phyloP scores from a whole-genome alignment of 2,113 vertebrate genomes.

The Phainopepla nitens region DNA sequence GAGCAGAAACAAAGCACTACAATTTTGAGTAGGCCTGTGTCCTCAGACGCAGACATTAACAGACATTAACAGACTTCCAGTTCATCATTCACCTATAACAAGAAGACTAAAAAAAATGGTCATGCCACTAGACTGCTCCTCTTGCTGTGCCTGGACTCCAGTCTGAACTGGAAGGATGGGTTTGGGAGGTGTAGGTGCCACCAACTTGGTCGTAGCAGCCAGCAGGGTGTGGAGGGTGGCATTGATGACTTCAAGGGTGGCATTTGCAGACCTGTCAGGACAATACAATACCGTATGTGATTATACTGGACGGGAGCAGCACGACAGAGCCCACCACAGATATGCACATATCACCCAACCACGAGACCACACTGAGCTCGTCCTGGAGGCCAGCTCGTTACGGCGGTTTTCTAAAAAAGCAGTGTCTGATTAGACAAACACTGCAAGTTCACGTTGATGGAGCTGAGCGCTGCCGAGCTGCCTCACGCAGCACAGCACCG shows the following conservation, averaged over 20 bases:
- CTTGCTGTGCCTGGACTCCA: conserved; percentile 93
- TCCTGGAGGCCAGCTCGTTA: fast-evolving
- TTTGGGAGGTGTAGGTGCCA: conserved; percentile 81
- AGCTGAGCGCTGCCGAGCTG: fast-evolving
- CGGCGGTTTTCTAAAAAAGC: fast-evolving
- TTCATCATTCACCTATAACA: conserved; percentile 83
- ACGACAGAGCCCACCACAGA: fast-evolving
- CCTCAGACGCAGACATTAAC: not conserved
- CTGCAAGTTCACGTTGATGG: fast-evolving
- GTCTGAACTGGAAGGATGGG: conserved; percentile 94
- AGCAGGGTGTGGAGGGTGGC: conserved; percentile 75
- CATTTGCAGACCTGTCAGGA: conserved; percentile 75
- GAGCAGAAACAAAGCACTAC: not conserved
- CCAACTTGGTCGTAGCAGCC: conserved; percentile 75
- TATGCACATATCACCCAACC: fast-evolving
- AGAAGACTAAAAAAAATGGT: conserved; percentile 97
- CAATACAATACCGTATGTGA: not conserved
- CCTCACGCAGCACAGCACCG: fast-evolving
- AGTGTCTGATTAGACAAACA: not conserved
- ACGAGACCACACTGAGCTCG: not conserved
- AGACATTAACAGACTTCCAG: not conserved
- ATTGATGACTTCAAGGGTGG: conserved; percentile 78
- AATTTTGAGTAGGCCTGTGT: not conserved
- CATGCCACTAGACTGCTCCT: conserved; percentile 97
- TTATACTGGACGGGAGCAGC: not conserved